A percentile compares a stretch with the other conserved stretches of the same genome.
phyloP scores from a whole-genome alignment of 2,113 vertebrate genomes.

The Oreotrochilus melanogaster region DNA sequence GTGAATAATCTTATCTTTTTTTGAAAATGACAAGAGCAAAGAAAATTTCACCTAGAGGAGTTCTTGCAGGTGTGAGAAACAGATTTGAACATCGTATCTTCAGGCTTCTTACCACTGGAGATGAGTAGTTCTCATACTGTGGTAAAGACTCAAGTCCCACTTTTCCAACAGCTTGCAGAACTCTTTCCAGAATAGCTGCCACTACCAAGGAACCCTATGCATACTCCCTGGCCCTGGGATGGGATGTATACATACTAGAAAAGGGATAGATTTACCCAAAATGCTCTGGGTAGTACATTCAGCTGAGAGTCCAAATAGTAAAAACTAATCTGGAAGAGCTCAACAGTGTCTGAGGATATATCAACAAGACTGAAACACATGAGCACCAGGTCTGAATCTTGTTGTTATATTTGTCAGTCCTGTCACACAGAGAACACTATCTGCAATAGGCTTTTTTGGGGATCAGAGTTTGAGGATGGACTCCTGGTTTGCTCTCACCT shows the following conservation, averaged over 20 bases:
- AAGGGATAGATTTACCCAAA: background rate
- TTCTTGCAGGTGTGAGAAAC: background rate
- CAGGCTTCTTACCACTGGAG: background rate
- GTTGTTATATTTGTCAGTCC: background rate
- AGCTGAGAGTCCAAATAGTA: background rate
- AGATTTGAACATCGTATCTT: background rate
- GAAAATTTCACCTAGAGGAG: background rate
- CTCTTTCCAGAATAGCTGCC: background rate
- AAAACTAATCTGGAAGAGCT: background rate
- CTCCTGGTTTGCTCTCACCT: background rate
- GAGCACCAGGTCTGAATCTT: background rate
- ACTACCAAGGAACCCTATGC: background rate
- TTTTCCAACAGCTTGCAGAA: background rate
- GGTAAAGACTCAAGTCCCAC: background rate
- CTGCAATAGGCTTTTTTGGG: background rate
- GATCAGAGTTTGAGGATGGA: background rate
- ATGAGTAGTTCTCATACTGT: background rate
- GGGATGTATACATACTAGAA: background rate
- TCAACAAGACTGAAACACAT: rapidly evolving
- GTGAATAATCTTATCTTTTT: background rate
- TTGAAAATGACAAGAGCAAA: background rate
- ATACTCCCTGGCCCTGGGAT: rapidly evolving
- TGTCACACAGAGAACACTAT: background rate
- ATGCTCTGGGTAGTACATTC: background rate
- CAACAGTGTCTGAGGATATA: background rate